phyloP scores from a whole-genome alignment of 2,797 vertebrate species.

The Lithobates pipiens region DNA sequence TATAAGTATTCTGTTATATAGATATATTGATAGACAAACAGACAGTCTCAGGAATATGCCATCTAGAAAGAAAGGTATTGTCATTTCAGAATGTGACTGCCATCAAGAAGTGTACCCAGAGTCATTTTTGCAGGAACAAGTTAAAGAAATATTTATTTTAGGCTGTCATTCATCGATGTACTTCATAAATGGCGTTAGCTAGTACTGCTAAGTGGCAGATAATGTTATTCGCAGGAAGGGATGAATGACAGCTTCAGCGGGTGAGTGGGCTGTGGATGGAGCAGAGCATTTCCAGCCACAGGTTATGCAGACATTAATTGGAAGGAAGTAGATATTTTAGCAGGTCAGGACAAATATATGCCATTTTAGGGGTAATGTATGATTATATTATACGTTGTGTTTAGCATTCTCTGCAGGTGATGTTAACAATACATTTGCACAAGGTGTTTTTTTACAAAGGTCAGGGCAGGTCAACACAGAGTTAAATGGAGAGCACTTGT shows the following conservation, averaged over 20 bases:
- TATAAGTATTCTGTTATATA: too few relatives aligned
- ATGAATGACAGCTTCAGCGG: constrained; percentile 26
- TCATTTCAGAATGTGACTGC: not conserved
- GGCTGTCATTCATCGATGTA: not conserved
- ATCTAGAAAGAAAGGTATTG: not conserved
- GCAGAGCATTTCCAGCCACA: constrained; percentile 11
- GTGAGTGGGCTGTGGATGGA: constrained; percentile 8
- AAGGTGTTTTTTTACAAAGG: not conserved
- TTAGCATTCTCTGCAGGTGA: not conserved
- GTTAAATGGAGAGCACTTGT: not conserved
- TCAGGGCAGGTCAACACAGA: not conserved
- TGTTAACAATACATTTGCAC: constrained; percentile 1
- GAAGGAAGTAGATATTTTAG: constrained; percentile 25
- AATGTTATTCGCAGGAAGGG: constrained; percentile 19
- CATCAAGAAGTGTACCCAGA: not conserved
- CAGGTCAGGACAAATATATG: not conserved
- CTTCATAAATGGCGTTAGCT: constrained; percentile 15
- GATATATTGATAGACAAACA: not conserved
- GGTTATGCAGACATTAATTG: constrained; percentile 36
- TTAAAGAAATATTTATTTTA: constrained; percentile 23
- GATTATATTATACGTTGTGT: not conserved
- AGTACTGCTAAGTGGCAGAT: constrained; percentile 33
- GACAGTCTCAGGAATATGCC: not conserved
- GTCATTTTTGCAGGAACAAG: not conserved
- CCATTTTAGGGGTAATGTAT: not conserved